phyloP scores from a whole-genome alignment of 2,797 vertebrate species.

The Propithecus deckenii region DNA sequence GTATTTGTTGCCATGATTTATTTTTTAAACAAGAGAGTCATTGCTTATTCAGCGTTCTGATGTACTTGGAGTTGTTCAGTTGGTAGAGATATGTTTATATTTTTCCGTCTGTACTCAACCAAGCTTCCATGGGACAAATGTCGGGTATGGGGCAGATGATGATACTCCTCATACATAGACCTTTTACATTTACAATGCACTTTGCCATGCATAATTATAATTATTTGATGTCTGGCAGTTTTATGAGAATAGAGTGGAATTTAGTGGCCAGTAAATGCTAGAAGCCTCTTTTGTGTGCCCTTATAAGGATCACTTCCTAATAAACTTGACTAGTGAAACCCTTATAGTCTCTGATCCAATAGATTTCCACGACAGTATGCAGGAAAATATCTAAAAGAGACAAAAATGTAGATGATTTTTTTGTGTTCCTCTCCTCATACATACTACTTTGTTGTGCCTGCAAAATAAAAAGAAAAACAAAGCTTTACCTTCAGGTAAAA shows the following conservation, averaged over 20 bases:
- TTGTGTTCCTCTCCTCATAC: neutral
- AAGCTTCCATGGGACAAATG: neutral
- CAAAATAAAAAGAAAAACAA: slow-evolving; percentile 47
- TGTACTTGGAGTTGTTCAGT: neutral
- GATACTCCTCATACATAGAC: neutral
- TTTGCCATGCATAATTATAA: slow-evolving; percentile 3
- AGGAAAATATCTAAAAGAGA: neutral
- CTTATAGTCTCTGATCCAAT: neutral
- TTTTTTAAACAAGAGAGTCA: neutral
- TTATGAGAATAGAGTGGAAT: slow-evolving; percentile 47
- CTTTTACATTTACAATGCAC: slow-evolving; percentile 44
- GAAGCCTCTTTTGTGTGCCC: neutral
- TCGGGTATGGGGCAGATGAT: neutral
- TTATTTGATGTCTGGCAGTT: slow-evolving; percentile 42
- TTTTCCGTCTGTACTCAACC: slow-evolving; percentile 22
- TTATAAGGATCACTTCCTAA: slow-evolving; percentile 31
- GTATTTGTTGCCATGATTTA: neutral
- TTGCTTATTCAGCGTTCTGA: neutral
- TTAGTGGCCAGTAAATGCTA: slow-evolving; percentile 21
- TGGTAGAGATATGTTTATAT: neutral
- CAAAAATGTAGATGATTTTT: neutral
- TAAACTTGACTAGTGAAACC: neutral
- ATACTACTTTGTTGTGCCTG: neutral
- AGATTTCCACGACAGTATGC: neutral
- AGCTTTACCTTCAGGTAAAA: slow-evolving; percentile 45